phyloP scores from a whole-genome alignment of 2,113 vertebrate genomes.

The Istiophorus platypterus region DNA sequence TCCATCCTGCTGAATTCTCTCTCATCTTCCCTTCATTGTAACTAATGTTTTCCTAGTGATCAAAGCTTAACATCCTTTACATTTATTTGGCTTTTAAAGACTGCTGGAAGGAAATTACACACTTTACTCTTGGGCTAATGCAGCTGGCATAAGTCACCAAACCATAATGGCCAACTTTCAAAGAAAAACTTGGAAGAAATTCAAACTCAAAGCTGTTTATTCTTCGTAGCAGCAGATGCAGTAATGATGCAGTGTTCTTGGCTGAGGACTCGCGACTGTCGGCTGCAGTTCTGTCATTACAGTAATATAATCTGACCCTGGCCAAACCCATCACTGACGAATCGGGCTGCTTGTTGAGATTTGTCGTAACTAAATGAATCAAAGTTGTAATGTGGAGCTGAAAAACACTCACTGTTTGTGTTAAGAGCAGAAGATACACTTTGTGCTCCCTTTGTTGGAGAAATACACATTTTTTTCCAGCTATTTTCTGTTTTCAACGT shows the following conservation, averaged over 20 bases:
- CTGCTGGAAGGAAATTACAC: background rate
- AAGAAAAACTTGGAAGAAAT: background rate
- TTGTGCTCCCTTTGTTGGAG: too few relatives aligned
- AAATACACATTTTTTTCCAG: too few relatives aligned
- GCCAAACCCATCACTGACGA: background rate
- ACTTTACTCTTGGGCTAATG: background rate
- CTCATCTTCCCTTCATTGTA: too few relatives aligned
- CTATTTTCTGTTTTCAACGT: too few relatives aligned
- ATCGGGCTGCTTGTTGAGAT: background rate
- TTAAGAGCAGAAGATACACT: too few relatives aligned
- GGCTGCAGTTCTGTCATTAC: background rate
- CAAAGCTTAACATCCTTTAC: background rate
- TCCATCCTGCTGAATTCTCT: background rate
- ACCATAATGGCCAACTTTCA: background rate
- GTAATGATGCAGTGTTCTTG: background rate
- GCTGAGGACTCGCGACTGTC: too few relatives aligned
- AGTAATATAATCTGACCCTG: background rate
- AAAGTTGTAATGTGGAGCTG: background rate
- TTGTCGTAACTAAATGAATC: background rate
- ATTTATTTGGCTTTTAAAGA: background rate
- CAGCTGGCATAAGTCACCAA: background rate
- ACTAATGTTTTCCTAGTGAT: background rate
- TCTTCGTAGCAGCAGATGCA: background rate
- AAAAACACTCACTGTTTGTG: too few relatives aligned
- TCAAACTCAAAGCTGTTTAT: background rate